Evolutionary conservation across 2,888 invertebrate genomes (phyloP).

Genomic region (Eustalomyia histrio): DNA sequence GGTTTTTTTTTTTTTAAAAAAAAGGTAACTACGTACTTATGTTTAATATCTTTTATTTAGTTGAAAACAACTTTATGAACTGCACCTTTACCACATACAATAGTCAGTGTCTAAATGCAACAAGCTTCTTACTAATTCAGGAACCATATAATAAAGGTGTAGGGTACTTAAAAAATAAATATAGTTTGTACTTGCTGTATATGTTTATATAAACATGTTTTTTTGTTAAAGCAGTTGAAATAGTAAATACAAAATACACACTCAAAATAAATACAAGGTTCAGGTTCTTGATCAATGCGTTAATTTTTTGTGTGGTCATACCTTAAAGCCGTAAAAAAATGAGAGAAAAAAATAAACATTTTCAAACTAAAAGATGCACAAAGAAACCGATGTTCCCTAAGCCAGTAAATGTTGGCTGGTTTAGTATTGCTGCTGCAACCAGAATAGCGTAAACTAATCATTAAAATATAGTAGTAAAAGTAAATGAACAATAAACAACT

Average conservation of each 20-base stretch:
- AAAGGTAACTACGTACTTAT: too few relatives aligned
- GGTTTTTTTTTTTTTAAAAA: too few relatives aligned
- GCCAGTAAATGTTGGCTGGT: slow-evolving; percentile 7
- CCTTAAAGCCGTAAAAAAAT: slow-evolving; percentile 37
- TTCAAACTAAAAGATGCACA: neutral
- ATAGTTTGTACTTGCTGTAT: slow-evolving; percentile 22
- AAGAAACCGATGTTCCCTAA: neutral
- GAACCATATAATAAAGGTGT: too few relatives aligned
- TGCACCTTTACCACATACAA: too few relatives aligned
- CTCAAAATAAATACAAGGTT: slow-evolving; percentile 23
- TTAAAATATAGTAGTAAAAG: slow-evolving; percentile 41
- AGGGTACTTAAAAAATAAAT: neutral
- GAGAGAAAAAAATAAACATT: neutral
- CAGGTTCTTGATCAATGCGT: slow-evolving; percentile 34
- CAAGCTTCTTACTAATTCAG: too few relatives aligned
- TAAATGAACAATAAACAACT: neutral
- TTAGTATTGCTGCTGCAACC: slow-evolving; percentile 12
- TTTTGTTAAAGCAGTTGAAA: slow-evolving; percentile 23
- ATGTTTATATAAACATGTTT: slow-evolving; percentile 43
- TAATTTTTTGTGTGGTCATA: slow-evolving; percentile 44
- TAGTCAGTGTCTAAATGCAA: too few relatives aligned
- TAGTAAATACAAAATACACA: slow-evolving; percentile 9
- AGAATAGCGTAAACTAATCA: slow-evolving; percentile 22
- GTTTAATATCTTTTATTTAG: too few relatives aligned
- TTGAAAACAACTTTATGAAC: too few relatives aligned